A percentile compares a stretch with the other conserved stretches of the same genome.
Evolutionary conservation across 2,888 invertebrate genomes (phyloP).

Genomic region (Sympetrum striolatum): DNA sequence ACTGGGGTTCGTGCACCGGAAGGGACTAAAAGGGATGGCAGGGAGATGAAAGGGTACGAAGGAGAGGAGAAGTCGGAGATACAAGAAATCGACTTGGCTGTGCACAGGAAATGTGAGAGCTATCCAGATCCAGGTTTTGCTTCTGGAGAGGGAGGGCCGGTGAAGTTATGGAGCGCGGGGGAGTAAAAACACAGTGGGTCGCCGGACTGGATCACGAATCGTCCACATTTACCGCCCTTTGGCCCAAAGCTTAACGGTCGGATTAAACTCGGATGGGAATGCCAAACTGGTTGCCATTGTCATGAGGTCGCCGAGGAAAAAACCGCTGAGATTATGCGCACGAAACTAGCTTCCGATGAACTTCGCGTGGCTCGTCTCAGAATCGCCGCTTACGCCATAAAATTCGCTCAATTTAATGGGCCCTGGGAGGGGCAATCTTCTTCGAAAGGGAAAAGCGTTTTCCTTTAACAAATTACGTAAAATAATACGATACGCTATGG

Average conservation of each 20-base stretch:
- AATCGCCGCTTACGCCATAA: not conserved
- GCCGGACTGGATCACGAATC: not conserved
- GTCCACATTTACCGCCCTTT: not conserved
- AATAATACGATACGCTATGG: not conserved
- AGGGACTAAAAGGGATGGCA: not conserved
- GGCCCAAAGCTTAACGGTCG: not conserved
- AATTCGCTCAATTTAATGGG: too few relatives aligned
- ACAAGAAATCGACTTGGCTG: not conserved
- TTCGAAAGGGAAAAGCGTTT: not conserved
- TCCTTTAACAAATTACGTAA: not conserved
- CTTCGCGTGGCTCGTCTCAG: not conserved
- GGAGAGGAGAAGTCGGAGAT: not conserved
- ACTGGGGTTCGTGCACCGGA: not conserved
- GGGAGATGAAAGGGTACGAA: not conserved
- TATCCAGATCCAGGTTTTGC: not conserved
- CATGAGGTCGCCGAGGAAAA: not conserved
- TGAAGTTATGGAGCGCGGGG: not conserved
- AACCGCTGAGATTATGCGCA: not conserved
- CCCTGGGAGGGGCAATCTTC: not conserved
- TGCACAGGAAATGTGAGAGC: conserved; percentile 16
- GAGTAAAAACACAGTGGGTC: not conserved
- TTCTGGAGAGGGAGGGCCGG: not conserved
- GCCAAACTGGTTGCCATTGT: not conserved
- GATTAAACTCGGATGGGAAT: not conserved
- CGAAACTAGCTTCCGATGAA: not conserved